A percentile compares a stretch with the other conserved stretches of the same genome.
These are phyloP conservation scores for Tenualosa thibaudeaui DNA, from an alignment of 2,797 vertebrate species.

Conservation along the genomic window DNA sequence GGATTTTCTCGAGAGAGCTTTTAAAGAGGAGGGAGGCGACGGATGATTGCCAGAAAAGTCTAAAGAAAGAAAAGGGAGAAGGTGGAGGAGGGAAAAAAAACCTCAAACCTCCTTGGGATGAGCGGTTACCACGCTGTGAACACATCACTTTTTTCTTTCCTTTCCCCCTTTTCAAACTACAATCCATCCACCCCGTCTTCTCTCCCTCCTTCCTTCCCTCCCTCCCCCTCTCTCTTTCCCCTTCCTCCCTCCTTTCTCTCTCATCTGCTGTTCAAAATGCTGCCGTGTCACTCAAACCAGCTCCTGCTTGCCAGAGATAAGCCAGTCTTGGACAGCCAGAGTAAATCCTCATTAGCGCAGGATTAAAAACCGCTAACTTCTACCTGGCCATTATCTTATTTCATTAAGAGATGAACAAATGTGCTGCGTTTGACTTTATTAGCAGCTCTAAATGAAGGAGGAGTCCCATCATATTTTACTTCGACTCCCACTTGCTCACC, in stretches of 20 bases:
- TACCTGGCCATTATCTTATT: slow-evolving; percentile 21
- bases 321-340: neutral
- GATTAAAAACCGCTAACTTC: neutral
- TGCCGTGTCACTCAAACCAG: neutral
- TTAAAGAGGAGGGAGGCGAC: slow-evolving; percentile 26
- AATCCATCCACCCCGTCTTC: neutral
- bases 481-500: neutral
- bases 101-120: neutral
- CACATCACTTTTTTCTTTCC: neutral
- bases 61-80: neutral
- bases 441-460: neutral
- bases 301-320: slow-evolving; percentile 3
- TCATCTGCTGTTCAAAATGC: neutral
- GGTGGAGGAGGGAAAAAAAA: neutral
- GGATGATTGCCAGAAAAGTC: neutral
- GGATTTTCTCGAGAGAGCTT: slow-evolving; percentile 20
- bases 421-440: neutral
- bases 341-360: slow-evolving; percentile 10
- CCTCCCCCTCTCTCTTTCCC: neutral
- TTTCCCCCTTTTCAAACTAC: neutral
- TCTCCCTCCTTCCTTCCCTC: neutral
- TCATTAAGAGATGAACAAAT: slow-evolving; percentile 22
- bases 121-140: neutral
- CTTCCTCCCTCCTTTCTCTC: neutral
- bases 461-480: neutral